A percentile compares a stretch with the other conserved stretches of the same genome.
phyloP scores from a whole-genome alignment of 2,797 vertebrate species.

The Spheniscus humboldti region DNA sequence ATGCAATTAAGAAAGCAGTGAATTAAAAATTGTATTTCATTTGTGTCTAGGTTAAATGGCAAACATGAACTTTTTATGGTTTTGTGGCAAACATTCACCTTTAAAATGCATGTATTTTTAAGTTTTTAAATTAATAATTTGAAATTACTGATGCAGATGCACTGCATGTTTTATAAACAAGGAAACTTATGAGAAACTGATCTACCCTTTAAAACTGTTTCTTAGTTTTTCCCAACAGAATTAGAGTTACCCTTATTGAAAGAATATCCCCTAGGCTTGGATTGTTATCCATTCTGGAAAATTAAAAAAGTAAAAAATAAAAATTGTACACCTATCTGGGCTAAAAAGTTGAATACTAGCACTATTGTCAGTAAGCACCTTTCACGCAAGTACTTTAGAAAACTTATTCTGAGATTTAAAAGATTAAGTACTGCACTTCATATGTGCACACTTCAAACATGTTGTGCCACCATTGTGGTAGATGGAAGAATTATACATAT shows the following conservation, averaged over 20 bases:
- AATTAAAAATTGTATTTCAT: neutral
- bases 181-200: neutral
- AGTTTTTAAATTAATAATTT: neutral
- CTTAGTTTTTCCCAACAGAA: neutral
- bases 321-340: neutral
- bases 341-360: neutral
- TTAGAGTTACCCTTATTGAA: neutral
- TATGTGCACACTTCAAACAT: accelerated
- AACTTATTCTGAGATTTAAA: neutral
- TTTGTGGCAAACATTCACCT: neutral
- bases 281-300: neutral
- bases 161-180: neutral
- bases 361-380: neutral
- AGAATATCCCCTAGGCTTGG: neutral
- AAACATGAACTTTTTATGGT: neutral
- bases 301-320: neutral
- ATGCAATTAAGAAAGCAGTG: neutral
- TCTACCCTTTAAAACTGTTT: neutral
- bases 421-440: neutral
- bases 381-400: neutral
- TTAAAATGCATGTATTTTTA: neutral
- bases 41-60: neutral
- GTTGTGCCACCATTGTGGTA: accelerated
- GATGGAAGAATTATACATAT: neutral
- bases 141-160: neutral